Percentiles rank a stretch among this genome's conserved stretches.
Conservation (phyloP, 1,140 invertebrate genomes). For the Procambarus clarkii region DNA sequence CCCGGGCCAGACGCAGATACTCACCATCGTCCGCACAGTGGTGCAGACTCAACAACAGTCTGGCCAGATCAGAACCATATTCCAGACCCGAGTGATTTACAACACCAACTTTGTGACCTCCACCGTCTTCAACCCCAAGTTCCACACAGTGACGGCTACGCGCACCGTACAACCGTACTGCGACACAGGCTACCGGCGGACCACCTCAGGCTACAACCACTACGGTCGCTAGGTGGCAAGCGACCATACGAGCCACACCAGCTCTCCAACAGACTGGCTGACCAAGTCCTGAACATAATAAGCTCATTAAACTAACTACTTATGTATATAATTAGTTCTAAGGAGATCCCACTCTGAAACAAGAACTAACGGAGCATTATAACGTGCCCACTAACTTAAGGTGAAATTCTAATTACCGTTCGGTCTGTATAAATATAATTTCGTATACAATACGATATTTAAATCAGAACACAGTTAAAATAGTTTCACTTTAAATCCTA, state of each 20-base stretch:
- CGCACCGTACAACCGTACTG: constrained; percentile 32
- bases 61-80: constrained; percentile 31
- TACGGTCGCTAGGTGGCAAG: constrained; percentile 1
- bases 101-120: constrained; percentile 59
- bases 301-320: neutral
- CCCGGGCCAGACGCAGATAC: constrained; percentile 25
- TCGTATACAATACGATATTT: neutral
- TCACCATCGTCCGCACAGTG: constrained; percentile 38
- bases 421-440: neutral
- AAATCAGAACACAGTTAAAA: neutral
- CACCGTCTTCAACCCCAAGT: constrained; percentile 12
- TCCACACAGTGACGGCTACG: constrained; percentile 21
- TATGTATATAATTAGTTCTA: neutral
- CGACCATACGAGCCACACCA: neutral
- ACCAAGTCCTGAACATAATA: neutral
- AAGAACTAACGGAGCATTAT: neutral
- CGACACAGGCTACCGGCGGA: constrained; percentile 28
- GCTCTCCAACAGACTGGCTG: neutral
- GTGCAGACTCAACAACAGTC: constrained; percentile 32
- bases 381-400: neutral
- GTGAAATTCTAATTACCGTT: neutral
- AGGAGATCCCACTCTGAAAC: neutral
- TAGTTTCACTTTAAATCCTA: neutral
- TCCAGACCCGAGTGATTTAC: constrained; percentile 17
- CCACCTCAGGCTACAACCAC: constrained; percentile 16